phyloP scores from a whole-genome alignment of 2,888 invertebrate species.

The Lycaena phlaeas region DNA sequence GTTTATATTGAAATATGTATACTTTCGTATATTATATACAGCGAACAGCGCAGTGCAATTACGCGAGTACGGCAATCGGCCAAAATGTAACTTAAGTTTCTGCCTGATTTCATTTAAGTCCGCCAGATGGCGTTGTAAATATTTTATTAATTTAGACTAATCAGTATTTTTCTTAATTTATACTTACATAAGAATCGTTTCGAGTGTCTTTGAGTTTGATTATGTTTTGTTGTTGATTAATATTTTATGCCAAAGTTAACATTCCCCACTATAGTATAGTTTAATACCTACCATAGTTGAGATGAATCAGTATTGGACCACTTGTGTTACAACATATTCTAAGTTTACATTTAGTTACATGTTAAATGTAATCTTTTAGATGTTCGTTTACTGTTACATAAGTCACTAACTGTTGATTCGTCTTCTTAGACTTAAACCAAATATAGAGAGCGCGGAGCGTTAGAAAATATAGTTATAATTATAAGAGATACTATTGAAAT shows the following conservation, averaged over 20 bases:
- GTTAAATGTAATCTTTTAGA: slow-evolving; percentile 58
- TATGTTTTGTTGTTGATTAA: slow-evolving; percentile 69
- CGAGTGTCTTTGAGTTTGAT: slow-evolving; percentile 61
- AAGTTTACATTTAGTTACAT: slow-evolving; percentile 54
- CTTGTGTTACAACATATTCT: slow-evolving; percentile 35
- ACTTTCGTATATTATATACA: slow-evolving; percentile 17
- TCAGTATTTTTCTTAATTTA: slow-evolving; percentile 71
- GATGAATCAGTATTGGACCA: slow-evolving; percentile 42
- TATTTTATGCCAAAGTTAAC: slow-evolving; percentile 82
- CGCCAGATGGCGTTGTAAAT: slow-evolving; percentile 50
- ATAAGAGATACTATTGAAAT: slow-evolving; percentile 71
- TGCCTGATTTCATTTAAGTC: slow-evolving; percentile 29
- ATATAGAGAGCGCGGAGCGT: slow-evolving; percentile 68
- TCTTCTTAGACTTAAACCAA: slow-evolving; percentile 66
- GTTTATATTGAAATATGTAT: slow-evolving; percentile 21
- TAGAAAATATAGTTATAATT: slow-evolving; percentile 60
- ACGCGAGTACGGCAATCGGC: slow-evolving; percentile 9
- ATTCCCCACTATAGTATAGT: slow-evolving; percentile 77
- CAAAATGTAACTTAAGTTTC: slow-evolving; percentile 1
- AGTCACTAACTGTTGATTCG: slow-evolving; percentile 64
- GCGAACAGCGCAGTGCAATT: slow-evolving; percentile 23
- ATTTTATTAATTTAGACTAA: slow-evolving; percentile 56
- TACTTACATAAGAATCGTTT: slow-evolving; percentile 61
- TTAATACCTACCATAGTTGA: slow-evolving; percentile 32
- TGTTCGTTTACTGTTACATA: slow-evolving; percentile 58